Evolutionary conservation across 2,888 invertebrate species (phyloP), one percentile per base, ranked within the genome.

Genomic region (Leucophora obtusa): DNA sequence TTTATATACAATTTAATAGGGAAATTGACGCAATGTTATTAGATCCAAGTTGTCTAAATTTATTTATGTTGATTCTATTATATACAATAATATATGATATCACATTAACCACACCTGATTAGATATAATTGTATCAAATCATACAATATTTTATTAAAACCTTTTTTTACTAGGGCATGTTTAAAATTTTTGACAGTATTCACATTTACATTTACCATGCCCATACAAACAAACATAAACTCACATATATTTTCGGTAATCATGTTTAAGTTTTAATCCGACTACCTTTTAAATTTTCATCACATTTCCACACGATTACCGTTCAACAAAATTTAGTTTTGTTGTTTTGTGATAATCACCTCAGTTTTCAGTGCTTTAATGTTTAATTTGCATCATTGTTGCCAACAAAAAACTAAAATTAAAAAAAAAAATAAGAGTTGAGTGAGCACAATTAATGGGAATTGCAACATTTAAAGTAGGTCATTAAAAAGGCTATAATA

Each of bases 301-400:
- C 76, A 79, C 66, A 76, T 80, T 76, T 80, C 80, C 72, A 68
- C 71, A 58, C 66, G 68, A 80, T 75, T 80, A 72, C 71, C 38
- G 24, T 71, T 50, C 17, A 68, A 63, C 33, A 70, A 56, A 74
- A 60, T 58, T 18, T 54, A 74, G 43, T 60, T 68, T 68, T 59
- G 66, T 71, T 60, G 33, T 50, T 59, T 51, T 58, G 68, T 18
- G 75, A 59, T 75, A 80, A 75, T 75, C 75, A 75, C 75, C 68
- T 80, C 21, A 68, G 71, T 60, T 79, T 62, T 51, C 24, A 11
- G 58, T 59, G 47, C 54, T 71, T 71, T 56, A 74, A 79, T 70
- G 69, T 79, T 62, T 68, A 75, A 68, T 76, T 80, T 60, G 51
- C 63, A 69, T 72, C 69, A 63, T 54, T 69, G 63, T 69, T 76